Evolutionary conservation across 2,888 invertebrate genomes (phyloP), one percentile per base, ranked within the genome.

Genomic region (Pachycephus smyrnensis): DNA sequence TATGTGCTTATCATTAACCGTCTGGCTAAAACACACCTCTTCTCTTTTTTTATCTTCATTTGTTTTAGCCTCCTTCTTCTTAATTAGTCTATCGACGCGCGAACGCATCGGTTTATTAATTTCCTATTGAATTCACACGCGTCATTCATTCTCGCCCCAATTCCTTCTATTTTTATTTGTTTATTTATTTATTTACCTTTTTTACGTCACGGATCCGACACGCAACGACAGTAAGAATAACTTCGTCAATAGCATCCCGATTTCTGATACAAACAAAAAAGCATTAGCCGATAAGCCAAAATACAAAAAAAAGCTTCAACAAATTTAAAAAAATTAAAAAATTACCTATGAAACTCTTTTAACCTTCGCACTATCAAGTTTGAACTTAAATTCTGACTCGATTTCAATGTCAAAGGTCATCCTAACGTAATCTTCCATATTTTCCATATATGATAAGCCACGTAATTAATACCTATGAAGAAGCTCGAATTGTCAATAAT

Each of bases 1-100:
- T 87, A 86, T 83, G 36, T 75, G 36, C 30, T 23, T 55, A 15
- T 37, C 37, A 31, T 55, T 75, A 15, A 36, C 6, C 23, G 15
- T 75, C 55, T 37, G 31, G 11, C 75, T 35, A n/a, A 31, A 37
- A 75, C 75, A 31, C 31, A 15, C 40, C 23, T 55, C 55, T 9
- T 40, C 40, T 55, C 11, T 55, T 55, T 55, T 55, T 55, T 6
- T 23, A 55, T 9, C 55, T 55, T 23, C 23, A 23, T 55, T 55
- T 55, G 15, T 23, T 55, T 55, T 55, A 55, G 55, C 55, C 55
- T 55, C 55, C 9, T 23, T 55, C 55, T 55, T 55, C 55, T 15
- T 23, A 55, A 55, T 55, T 55, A 55, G 55, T 55, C 55, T 55
- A 55, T 55, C 55, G 55, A 55, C 55, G 55, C 55, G 23, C 2